Base-by-base conservation (phyloP, 2,888 invertebrate genomes). In the Lepeophtheirus nordmannii region DNA sequence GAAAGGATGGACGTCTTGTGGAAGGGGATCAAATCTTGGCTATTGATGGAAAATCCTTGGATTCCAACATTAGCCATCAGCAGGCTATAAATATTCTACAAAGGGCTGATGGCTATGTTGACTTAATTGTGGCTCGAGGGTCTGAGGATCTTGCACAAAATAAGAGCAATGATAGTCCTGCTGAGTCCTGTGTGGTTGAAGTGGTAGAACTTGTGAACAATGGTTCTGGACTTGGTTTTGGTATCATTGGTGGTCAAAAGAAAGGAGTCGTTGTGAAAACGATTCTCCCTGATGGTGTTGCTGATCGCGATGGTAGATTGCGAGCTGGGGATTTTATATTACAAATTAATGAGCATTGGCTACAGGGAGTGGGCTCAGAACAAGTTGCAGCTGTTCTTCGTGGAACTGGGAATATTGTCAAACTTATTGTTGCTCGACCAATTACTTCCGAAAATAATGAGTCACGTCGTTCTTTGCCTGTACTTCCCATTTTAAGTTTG, bases 211-310 rank as follows among this genome's bases (percentile, higher is more conserved):
- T 98, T 70, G 86, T 93, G 59, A 97, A 97, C 77, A 97, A 97
- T 82, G 96, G 94, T 69, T 89, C 92, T 68, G 96, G 96, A 39
- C 83, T 98, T 71, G 98, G 98, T 53, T 98, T 98, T 79, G 98
- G 97, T 72, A 98, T 98, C 73, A 94, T 98, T 73, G 97, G 97
- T 11, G 90, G 89, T 62, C 84, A 94, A 71, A 92, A 92, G 71
- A 94, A 96, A 70, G 97, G 98, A 9, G 97, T 98, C n/a, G 96
- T 98, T 69, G 96, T 98, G 14, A 98, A 98, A 77, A 97, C 97
- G 17, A 96, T 98, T 71, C 79, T 97, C 68, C 92, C 94, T 0
- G 97, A 94, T 9, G 97, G 97, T 65, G 93, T 96, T 3, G 96
- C 98, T 10, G 96, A 97, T 77, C 10, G 22, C 14, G 96, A 98